Base-by-base conservation (phyloP, 2,888 invertebrate genomes). In the Apamea epomidion region DNA sequence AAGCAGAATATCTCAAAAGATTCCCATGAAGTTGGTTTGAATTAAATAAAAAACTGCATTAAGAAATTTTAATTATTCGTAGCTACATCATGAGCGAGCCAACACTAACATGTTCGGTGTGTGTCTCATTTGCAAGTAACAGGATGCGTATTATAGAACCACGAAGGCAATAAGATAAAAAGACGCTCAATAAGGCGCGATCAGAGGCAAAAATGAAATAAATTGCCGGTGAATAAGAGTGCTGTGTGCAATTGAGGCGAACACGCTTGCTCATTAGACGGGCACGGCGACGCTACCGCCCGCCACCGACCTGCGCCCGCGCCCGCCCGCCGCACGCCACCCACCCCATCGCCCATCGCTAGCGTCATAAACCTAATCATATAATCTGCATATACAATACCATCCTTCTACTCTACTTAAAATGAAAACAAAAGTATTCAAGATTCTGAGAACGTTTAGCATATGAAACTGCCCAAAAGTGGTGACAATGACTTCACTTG, bases 201-300 rank as follows among this genome's bases (percentile, higher is more conserved):
- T 96, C 97, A 96, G 95, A 97, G 93, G 96, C 97, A 97, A 97
- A 97, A 97, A 97, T 97, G 95, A 97, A 97, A 97, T 97, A 97
- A 97, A 97, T 97, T 97, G 96, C 96, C 95, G 93, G 95, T 94
- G 96, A 96, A 96, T 96, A 96, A 96, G 95, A 96, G 95, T 96
- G 93, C 95, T 95, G 95, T 96, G 96, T 95, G 96, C 97, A 97
- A 97, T 97, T 96, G 96, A 96, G 93, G 94, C 94, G 96, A 97
- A 97, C 97, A 97, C 94, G 97, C 92, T 94, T 94, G 97, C 97
- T 97, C 97, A 97, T 97, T 97, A 97, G 97, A 96, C 92, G 93
- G 90, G 90, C 84, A 83, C 84, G 89, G 87, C 89, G 90, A 90
- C 80, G 90, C 91, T 91, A 89, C 90, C 89, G 91, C 87, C 91